phyloP scores from a whole-genome alignment of 1,140 invertebrate species.

The Centruroides sculpturatus region DNA sequence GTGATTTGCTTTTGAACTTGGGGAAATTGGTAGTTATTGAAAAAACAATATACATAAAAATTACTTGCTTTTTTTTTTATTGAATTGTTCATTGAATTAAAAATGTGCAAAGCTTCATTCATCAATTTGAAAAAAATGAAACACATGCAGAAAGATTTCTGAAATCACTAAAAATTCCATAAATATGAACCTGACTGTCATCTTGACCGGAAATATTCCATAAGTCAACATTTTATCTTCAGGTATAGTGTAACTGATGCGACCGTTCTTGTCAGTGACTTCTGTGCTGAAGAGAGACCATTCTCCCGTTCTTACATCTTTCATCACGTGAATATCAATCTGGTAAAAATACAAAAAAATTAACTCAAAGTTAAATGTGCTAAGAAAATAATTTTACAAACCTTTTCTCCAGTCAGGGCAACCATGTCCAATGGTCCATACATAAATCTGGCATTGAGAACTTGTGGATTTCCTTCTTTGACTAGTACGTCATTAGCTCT shows the following conservation, averaged over 20 bases:
- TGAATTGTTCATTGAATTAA: no score
- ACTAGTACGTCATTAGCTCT: slow-evolving; percentile 96
- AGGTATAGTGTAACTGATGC: slow-evolving; percentile 70
- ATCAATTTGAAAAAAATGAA: no score
- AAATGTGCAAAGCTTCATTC: no score
- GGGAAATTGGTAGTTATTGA: no score
- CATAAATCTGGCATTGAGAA: slow-evolving; percentile 81
- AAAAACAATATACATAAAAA: no score
- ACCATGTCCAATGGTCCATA: slow-evolving; percentile 94
- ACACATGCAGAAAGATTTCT: no score
- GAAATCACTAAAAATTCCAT: no score
- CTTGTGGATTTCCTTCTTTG: slow-evolving; percentile 70
- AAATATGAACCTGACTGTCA: slow-evolving; percentile 51
- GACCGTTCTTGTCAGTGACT: slow-evolving; percentile 86
- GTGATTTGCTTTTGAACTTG: no score
- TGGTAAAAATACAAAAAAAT: slow-evolving; percentile 30
- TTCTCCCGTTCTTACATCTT: slow-evolving; percentile 71
- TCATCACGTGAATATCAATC: slow-evolving; percentile 92
- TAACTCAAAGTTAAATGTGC: no score
- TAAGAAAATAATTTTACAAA: slow-evolving; percentile 14
- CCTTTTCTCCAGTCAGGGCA: slow-evolving; percentile 47
- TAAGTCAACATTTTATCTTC: slow-evolving; percentile 68
- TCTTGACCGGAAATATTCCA: slow-evolving; percentile 91
- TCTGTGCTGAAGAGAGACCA: slow-evolving; percentile 79
- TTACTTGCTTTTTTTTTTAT: no score